A percentile compares a stretch with the other conserved stretches of the same genome.
Conservation (phyloP, 2,113 vertebrate species). For the Oncorhynchus clarkii region DNA sequence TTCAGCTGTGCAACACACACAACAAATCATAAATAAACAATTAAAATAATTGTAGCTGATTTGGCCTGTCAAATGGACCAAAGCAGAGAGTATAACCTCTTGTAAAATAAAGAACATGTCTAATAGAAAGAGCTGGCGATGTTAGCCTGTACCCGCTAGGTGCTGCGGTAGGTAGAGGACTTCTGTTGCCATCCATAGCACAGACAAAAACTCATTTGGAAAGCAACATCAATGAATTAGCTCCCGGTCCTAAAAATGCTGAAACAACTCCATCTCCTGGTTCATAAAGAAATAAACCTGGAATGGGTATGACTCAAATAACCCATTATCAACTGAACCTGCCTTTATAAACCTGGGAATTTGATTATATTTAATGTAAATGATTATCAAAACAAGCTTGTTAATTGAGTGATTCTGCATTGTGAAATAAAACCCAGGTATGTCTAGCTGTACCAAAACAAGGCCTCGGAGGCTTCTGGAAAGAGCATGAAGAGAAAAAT, state of each 20-base stretch:
- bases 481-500: not conserved
- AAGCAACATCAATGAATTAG: not conserved
- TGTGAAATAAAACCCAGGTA: not conserved
- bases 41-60: not conserved
- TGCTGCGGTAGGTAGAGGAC: not conserved
- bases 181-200: not conserved
- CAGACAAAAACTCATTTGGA: not conserved
- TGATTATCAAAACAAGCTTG: not conserved
- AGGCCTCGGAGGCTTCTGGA: not conserved
- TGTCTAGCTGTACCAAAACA: not conserved
- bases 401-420: not conserved
- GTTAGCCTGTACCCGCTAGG: not conserved
- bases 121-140: not conserved
- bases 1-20: constrained; percentile 46
- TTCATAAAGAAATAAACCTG: too few species aligned
- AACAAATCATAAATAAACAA: constrained; percentile 5
- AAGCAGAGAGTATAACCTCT: not conserved
- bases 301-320: too few species aligned
- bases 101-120: not conserved
- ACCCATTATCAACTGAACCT: too few species aligned
- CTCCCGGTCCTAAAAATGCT: too few species aligned
- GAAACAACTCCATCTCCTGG: too few species aligned
- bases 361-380: not conserved
- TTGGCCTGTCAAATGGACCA: not conserved
- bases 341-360: not conserved